Percentiles rank a stretch among this genome's conserved stretches.
Conservation (phyloP, 2,888 invertebrate genomes). For the Lissonota sp. region DNA sequence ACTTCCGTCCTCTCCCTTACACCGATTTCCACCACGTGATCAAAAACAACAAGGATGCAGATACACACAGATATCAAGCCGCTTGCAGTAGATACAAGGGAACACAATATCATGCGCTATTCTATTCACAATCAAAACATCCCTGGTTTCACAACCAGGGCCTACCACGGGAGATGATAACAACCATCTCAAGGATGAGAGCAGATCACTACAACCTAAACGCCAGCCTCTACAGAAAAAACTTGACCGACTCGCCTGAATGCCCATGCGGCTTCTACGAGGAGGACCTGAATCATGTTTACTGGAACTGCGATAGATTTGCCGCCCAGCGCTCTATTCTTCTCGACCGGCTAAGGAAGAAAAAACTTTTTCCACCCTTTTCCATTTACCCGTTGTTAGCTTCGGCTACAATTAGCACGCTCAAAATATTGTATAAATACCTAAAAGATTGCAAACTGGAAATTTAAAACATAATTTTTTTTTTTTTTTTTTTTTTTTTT, state of each 20-base stretch:
- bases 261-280: slow-evolving; percentile 9
- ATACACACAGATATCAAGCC: not conserved
- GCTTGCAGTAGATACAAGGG: not conserved
- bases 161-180: not conserved
- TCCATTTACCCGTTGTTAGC: too few relatives aligned
- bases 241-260: not conserved
- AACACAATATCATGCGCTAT: slow-evolving; percentile 2
- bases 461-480: too few relatives aligned
- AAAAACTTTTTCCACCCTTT: too few relatives aligned
- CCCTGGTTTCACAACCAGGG: slow-evolving; percentile 10
- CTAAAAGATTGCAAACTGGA: too few relatives aligned
- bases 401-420: too few relatives aligned
- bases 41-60: not conserved
- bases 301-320: too few relatives aligned
- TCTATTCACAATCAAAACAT: not conserved
- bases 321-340: too few relatives aligned
- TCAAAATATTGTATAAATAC: too few relatives aligned
- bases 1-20: not conserved
- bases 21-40: not conserved
- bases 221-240: slow-evolving; percentile 23
- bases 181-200: not conserved
- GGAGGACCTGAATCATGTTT: too few relatives aligned
- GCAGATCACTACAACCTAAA: slow-evolving; percentile 32
- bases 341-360: too few relatives aligned
- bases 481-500: too few relatives aligned